A percentile compares a stretch with the other conserved stretches of the same genome.
Conservation (phyloP, 2,113 vertebrate genomes). For the Vulpes vulpes region DNA sequence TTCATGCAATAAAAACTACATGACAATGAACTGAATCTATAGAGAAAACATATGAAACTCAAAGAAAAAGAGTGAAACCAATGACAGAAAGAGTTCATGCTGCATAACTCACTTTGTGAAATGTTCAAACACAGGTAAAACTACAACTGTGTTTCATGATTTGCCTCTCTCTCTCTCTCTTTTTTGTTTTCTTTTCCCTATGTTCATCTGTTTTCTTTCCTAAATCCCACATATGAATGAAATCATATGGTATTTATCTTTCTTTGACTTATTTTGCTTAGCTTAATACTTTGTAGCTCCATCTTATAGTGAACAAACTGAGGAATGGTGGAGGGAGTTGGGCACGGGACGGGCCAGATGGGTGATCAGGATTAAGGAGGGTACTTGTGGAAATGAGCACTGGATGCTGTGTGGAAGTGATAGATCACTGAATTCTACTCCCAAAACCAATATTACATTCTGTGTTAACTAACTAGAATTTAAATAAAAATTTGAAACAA, state of each 20-base stretch:
- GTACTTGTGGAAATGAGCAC: neutral
- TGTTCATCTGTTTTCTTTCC: neutral
- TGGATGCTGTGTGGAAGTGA: neutral
- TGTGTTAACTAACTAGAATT: neutral
- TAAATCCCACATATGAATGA: neutral
- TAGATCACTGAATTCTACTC: neutral
- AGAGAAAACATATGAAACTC: neutral
- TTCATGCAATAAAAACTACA: neutral
- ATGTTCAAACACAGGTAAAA: neutral
- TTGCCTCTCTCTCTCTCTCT: neutral
- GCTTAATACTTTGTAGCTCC: neutral
- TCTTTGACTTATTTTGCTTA: neutral
- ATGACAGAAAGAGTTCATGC: no score
- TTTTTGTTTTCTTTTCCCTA: neutral
- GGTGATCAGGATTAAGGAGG: neutral
- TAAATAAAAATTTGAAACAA: neutral
- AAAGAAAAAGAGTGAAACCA: neutral
- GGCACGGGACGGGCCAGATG: neutral
- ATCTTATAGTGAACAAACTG: neutral
- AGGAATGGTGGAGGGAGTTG: neutral
- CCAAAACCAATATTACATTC: neutral
- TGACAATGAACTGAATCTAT: neutral
- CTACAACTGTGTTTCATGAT: neutral
- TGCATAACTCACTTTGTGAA: neutral
- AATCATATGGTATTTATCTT: neutral